Conservation (phyloP, 2,797 vertebrate genomes). For the Thaleichthys pacificus region DNA sequence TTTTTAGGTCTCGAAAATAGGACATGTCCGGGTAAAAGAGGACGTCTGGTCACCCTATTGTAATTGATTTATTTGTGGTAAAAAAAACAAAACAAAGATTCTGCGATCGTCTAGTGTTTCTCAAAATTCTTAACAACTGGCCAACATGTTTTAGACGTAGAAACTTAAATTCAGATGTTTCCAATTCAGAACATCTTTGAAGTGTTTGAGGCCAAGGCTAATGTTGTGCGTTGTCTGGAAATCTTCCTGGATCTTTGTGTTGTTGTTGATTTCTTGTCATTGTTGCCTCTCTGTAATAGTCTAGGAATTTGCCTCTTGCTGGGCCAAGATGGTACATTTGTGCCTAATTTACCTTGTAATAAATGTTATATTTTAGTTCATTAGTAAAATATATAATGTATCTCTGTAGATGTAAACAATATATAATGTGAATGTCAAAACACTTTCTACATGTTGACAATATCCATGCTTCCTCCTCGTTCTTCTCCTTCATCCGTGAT, state of each 20-base stretch:
- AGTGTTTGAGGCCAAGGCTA: slow-evolving; percentile 9
- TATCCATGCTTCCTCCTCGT: too few relatives aligned
- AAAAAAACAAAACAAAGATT: not conserved
- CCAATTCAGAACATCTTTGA: slow-evolving; percentile 12
- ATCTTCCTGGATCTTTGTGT: not conserved
- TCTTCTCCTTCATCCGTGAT: too few relatives aligned
- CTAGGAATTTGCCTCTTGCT: not conserved
- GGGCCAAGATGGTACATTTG: too few relatives aligned
- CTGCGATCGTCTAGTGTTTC: not conserved
- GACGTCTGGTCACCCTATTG: too few relatives aligned
- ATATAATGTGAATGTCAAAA: too few relatives aligned
- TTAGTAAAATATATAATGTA: too few relatives aligned
- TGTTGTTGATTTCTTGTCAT: not conserved
- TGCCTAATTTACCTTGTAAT: too few relatives aligned
- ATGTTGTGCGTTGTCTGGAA: not conserved
- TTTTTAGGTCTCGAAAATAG: too few relatives aligned
- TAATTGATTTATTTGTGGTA: not conserved
- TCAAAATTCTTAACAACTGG: not conserved
- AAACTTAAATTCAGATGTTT: slow-evolving; percentile 17
- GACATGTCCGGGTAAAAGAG: too few relatives aligned
- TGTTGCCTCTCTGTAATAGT: not conserved
- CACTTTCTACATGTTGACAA: too few relatives aligned
- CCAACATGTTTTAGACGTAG: not conserved
- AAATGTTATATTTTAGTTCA: too few relatives aligned
- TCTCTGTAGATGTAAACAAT: too few relatives aligned